Evolutionary conservation across 2,113 vertebrate genomes (phyloP).

Genomic region (Pipa parva): DNA sequence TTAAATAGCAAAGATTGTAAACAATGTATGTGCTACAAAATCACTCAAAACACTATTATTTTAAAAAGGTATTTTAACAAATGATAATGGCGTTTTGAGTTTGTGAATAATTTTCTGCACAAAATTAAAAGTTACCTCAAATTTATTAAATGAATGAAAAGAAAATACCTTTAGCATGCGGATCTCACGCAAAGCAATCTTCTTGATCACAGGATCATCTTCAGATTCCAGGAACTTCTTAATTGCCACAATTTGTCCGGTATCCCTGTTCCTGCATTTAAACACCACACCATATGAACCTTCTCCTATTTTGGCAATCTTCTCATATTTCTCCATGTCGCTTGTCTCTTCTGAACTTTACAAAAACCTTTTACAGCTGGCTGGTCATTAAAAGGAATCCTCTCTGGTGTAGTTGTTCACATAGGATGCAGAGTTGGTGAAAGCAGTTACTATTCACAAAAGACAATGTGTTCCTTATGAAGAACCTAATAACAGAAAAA

Average conservation of each 20-base stretch:
- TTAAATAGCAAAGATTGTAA: too few relatives aligned
- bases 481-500: slow-evolving; percentile 27
- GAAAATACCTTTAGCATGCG: slow-evolving; percentile 84
- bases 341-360: not conserved
- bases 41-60: too few relatives aligned
- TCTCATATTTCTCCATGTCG: slow-evolving; percentile 91
- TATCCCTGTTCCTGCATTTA: slow-evolving; percentile 87
- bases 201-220: slow-evolving; percentile 88
- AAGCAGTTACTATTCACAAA: not conserved
- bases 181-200: slow-evolving; percentile 89
- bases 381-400: slow-evolving; percentile 7
- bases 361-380: not conserved
- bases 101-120: too few relatives aligned
- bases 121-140: too few relatives aligned
- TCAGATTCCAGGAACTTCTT: slow-evolving; percentile 94
- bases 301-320: slow-evolving; percentile 86
- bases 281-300: slow-evolving; percentile 94
- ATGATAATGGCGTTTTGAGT: too few relatives aligned
- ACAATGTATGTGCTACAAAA: too few relatives aligned
- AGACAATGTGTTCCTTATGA: not conserved
- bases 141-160: too few relatives aligned
- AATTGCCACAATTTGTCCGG: slow-evolving; percentile 87
- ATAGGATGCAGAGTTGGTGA: not conserved
- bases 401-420: not conserved
- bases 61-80: too few relatives aligned